Base-by-base conservation (phyloP, 2,113 vertebrate genomes). In the Apaloderma vittatum region DNA sequence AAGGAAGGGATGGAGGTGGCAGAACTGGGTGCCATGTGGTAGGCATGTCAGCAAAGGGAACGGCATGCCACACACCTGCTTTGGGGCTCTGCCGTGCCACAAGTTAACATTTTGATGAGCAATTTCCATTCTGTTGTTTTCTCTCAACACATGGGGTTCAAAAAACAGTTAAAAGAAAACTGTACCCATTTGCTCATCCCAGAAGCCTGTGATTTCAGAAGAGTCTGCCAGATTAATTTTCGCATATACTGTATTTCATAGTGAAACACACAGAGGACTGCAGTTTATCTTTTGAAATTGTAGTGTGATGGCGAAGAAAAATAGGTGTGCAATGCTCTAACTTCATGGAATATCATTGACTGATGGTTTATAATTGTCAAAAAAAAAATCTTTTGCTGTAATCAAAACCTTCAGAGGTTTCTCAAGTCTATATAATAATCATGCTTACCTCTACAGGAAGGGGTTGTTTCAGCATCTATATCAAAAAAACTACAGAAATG, bases 41-140 rank as follows among this genome's bases (percentile, higher is more conserved):
- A 87, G 49, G 96, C 97, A 61, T 81, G 95, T 96, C 92, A 93
- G 95, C 32, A 4, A 92, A 97, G 96, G 91, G 97, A 97, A 97
- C 90, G 96, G 96, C 97, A 59, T 94, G 96, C 96, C 97, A 90
- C 59, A 94, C 98, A 98, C 98, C 98, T 98, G 98, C 96, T 98
- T 98, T 96, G 97, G 97, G 98, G 96, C 98, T 97, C 92, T 95
- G 96, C 97, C 34, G 58, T 97, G 97, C 98, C 98, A 98, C 98
- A 97, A 98, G 98, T 98, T 98, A 98, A 97, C 98, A 98, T 98
- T 98, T 98, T 98, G 98, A 98, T 98, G 98, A 98, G 98, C 98
- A 98, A 98, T 98, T 98, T 97, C 98, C 98, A 97, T 98, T 98
- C 98, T 98, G 98, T 98, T 98, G 98, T 98, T 98, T 98, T 98